Percentiles rank a stretch among this genome's conserved stretches.
Conservation (phyloP, 2,888 invertebrate genomes). For the Busseola fusca region DNA sequence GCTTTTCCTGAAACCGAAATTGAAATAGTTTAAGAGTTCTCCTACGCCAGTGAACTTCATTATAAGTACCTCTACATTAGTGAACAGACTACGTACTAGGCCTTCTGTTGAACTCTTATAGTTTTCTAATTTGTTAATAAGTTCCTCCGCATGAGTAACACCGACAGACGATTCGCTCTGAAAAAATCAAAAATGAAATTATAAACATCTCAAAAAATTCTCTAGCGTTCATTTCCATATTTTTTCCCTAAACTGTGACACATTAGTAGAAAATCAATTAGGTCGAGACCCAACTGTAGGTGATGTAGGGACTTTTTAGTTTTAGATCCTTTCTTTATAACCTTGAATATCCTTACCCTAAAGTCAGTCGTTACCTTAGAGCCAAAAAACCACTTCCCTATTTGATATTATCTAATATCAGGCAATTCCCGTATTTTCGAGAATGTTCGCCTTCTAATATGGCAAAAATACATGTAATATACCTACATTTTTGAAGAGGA, state of each 20-base stretch:
- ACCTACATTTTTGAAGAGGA: too few species aligned
- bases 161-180: constrained; percentile 65
- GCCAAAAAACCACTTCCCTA: not conserved
- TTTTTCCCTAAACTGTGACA: not conserved
- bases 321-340: not conserved
- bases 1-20: constrained; percentile 85
- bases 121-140: constrained; percentile 73
- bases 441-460: not conserved
- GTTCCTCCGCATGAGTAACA: constrained; percentile 65
- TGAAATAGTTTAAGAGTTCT: not conserved
- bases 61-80: not conserved
- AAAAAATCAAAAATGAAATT: constrained; percentile 21
- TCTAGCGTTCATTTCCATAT: too few species aligned
- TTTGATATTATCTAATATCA: not conserved
- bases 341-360: not conserved
- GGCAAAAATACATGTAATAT: not conserved
- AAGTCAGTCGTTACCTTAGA: not conserved
- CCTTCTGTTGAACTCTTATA: constrained; percentile 74
- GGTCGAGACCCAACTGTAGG: too few species aligned
- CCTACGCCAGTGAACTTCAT: not conserved
- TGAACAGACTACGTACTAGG: constrained; percentile 69
- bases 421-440: not conserved
- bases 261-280: not conserved
- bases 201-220: not conserved
- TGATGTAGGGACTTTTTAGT: too few species aligned